These are phyloP conservation scores for Apodemia mormo DNA, from an alignment of 2,888 invertebrate species.

Conservation along the genomic window DNA sequence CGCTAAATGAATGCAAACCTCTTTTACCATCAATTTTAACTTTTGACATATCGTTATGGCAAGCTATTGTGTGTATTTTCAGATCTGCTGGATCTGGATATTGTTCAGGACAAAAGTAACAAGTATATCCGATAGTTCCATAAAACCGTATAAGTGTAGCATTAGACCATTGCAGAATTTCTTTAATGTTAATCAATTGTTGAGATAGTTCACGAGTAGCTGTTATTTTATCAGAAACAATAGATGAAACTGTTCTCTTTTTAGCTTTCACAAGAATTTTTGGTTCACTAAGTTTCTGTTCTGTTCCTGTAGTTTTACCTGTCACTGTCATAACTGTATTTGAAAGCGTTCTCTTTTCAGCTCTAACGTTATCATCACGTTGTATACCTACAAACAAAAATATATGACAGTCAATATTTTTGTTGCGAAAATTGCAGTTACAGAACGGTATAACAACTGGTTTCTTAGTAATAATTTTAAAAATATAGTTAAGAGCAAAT, in stretches of 20 bases:
- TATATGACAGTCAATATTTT: background rate
- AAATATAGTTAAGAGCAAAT: too few species aligned
- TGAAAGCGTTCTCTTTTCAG: background rate
- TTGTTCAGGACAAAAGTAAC: slow-evolving; percentile 50
- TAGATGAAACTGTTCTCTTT: background rate
- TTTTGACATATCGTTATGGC: slow-evolving; percentile 44
- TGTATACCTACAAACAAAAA: slow-evolving; percentile 7
- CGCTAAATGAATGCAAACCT: slow-evolving; percentile 41
- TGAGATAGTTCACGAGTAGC: background rate
- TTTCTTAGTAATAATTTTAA: too few species aligned
- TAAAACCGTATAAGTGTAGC: slow-evolving; percentile 56
- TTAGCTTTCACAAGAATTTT: background rate
- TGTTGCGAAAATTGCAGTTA: too few species aligned
- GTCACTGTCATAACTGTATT: background rate
- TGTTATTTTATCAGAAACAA: background rate
- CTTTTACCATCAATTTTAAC: slow-evolving; percentile 44
- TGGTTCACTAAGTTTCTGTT: too few species aligned
- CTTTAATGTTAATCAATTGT: slow-evolving; percentile 49
- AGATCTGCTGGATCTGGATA: slow-evolving; percentile 47
- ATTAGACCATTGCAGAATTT: slow-evolving; percentile 51
- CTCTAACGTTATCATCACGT: background rate
- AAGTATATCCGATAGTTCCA: slow-evolving; percentile 50
- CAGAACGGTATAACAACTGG: too few species aligned
- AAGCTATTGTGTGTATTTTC: slow-evolving; percentile 49
- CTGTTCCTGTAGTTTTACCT: slow-evolving; percentile 40